Evolutionary conservation across 2,113 vertebrate genomes (phyloP).

Genomic region (Aspiorhynchus laticeps): DNA sequence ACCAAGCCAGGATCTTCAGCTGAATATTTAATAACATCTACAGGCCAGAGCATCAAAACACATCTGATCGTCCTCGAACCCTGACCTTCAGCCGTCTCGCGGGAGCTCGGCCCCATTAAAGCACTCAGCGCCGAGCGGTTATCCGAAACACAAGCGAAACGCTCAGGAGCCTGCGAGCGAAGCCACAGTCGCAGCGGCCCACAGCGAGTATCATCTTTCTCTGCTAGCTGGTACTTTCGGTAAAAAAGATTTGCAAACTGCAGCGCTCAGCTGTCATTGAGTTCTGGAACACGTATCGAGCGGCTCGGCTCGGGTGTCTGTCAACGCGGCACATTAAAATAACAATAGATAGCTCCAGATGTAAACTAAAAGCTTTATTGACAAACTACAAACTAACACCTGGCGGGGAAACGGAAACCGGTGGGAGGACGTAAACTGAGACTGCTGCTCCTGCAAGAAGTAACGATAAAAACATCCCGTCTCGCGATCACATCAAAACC

Average conservation of each 20-base stretch:
- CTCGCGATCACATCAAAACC: background rate
- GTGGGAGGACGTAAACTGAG: conserved; percentile 51
- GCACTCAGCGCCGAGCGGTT: conserved; percentile 54
- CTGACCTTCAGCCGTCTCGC: conserved; percentile 50
- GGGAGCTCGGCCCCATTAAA: conserved; percentile 62
- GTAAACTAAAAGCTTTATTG: conserved; percentile 84
- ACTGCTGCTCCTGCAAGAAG: conserved; percentile 23
- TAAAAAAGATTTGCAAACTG: conserved; percentile 62
- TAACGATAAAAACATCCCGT: background rate
- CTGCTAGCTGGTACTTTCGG: conserved; percentile 28
- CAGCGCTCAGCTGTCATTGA: conserved; percentile 63
- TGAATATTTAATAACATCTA: conserved; percentile 82
- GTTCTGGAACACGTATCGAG: conserved; percentile 60
- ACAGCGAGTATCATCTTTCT: conserved; percentile 52
- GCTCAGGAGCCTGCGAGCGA: conserved; percentile 47
- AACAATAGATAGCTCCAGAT: conserved; percentile 72
- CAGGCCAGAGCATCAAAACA: conserved; percentile 66
- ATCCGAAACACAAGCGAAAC: conserved; percentile 58
- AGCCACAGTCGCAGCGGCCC: background rate
- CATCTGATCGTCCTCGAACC: conserved; percentile 50
- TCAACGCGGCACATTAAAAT: conserved; percentile 66
- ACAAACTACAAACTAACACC: conserved; percentile 67
- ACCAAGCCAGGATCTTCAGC: conserved; percentile 66
- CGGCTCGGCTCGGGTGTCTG: conserved; percentile 65
- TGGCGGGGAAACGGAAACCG: conserved; percentile 61